These are phyloP conservation scores for Nymphalis c-album DNA, from an alignment of 2,888 invertebrate genomes.

Conservation along the genomic window DNA sequence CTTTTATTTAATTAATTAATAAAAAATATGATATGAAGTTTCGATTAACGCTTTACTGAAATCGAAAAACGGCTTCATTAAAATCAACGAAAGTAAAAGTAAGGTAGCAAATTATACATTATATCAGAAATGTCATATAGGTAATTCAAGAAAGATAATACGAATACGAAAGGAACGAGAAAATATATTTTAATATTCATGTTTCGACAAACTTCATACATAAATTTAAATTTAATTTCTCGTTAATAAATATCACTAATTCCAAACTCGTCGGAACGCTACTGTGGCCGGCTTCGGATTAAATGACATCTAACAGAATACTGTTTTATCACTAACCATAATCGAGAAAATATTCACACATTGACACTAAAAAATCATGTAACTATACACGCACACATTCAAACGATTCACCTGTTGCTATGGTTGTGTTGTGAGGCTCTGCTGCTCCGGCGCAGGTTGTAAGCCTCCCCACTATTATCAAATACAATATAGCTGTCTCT, in stretches of 20 bases:
- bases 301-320: slow-evolving; percentile 66
- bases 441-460: slow-evolving; percentile 72
- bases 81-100: slow-evolving; percentile 5
- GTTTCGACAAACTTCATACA: background rate
- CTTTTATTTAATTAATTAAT: too few species aligned
- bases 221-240: slow-evolving; percentile 41
- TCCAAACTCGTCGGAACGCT: slow-evolving; percentile 52
- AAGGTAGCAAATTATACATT: background rate
- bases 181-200: background rate
- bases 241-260: slow-evolving; percentile 48
- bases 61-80: background rate
- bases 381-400: slow-evolving; percentile 61
- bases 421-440: slow-evolving; percentile 71
- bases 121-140: background rate
- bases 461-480: slow-evolving; percentile 64
- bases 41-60: background rate
- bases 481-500: slow-evolving; percentile 54
- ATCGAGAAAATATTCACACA: slow-evolving; percentile 68
- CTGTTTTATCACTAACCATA: slow-evolving; percentile 72
- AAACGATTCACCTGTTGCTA: slow-evolving; percentile 75
- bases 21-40: too few species aligned
- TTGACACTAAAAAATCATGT: slow-evolving; percentile 46
- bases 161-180: background rate
- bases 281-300: slow-evolving; percentile 52
- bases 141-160: background rate